These are phyloP conservation scores for Hirtodrosophila confusa DNA, from an alignment of 2,888 invertebrate species.

Conservation along the genomic window DNA sequence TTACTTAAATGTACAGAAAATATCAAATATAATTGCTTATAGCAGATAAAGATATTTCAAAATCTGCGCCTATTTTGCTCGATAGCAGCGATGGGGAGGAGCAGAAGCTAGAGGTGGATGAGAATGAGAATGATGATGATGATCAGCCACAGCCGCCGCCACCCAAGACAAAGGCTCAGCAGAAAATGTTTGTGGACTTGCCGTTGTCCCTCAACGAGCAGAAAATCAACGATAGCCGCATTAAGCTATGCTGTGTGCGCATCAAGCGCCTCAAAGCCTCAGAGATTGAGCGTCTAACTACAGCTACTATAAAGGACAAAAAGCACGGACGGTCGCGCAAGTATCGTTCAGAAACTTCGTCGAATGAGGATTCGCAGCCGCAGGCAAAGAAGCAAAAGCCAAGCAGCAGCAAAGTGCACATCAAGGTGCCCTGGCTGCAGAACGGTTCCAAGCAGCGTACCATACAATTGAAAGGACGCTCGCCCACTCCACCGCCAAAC, in stretches of 20 bases:
- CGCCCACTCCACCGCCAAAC: not conserved
- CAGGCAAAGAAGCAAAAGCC: slow-evolving; percentile 27
- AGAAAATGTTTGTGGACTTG: slow-evolving; percentile 62
- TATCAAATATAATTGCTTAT: not conserved
- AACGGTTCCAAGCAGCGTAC: slow-evolving; percentile 21
- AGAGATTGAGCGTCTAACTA: slow-evolving; percentile 6
- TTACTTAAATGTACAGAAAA: not conserved
- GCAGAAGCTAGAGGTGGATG: not conserved
- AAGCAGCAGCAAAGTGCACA: slow-evolving; percentile 23
- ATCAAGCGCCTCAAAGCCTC: slow-evolving; percentile 37
- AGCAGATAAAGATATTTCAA: too few relatives aligned
- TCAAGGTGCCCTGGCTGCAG: slow-evolving; percentile 35
- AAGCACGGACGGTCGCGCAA: slow-evolving; percentile 23
- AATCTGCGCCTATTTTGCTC: too few relatives aligned
- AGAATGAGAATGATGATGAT: slow-evolving; percentile 9
- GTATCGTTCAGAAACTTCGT: not conserved
- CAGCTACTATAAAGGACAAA: not conserved
- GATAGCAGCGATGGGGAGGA: not conserved
- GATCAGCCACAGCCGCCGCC: slow-evolving; percentile 9
- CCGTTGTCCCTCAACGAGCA: not conserved
- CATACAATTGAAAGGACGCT: not conserved
- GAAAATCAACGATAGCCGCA: not conserved
- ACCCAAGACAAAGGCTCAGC: slow-evolving; percentile 66
- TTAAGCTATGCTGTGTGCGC: slow-evolving; percentile 30
- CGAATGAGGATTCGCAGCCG: not conserved